Conservation (phyloP, 2,888 invertebrate species). For the Panopea generosa region DNA sequence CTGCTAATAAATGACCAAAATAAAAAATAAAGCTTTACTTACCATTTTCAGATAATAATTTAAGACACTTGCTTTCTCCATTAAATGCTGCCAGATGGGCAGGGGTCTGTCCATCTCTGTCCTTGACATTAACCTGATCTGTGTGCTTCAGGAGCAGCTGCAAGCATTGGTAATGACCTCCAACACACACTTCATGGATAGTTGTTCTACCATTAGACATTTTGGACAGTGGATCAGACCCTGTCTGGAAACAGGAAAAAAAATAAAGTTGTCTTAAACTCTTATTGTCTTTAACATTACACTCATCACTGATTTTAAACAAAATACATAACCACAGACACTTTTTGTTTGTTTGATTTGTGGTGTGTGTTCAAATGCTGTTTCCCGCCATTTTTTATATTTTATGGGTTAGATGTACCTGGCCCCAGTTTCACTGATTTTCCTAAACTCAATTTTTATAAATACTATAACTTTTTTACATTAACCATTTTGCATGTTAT, state of each 20-base stretch:
- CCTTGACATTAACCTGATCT: constrained; percentile 76
- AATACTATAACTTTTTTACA: no score
- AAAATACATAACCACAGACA: no score
- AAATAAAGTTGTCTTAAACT: background rate
- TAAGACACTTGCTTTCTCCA: constrained; percentile 81
- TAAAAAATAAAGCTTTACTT: no score
- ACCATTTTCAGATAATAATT: constrained; percentile 80
- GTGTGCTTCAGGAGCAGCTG: constrained; percentile 75
- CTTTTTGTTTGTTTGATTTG: background rate
- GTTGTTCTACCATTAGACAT: constrained; percentile 79
- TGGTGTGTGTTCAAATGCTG: no score
- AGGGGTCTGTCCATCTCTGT: constrained; percentile 81
- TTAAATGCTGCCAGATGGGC: constrained; percentile 83
- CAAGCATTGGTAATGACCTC: constrained; percentile 80
- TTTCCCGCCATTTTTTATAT: no score
- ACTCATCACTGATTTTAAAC: no score
- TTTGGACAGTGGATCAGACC: constrained; percentile 75
- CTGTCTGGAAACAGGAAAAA: constrained; percentile 67
- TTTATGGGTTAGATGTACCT: no score
- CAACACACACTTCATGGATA: constrained; percentile 83
- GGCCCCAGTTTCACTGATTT: no score
- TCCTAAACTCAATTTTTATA: no score
- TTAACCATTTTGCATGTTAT: no score
- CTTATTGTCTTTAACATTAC: no score
- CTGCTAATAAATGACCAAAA: no score